Conservation (phyloP, 2,797 vertebrate species). For the Mus spretus region DNA sequence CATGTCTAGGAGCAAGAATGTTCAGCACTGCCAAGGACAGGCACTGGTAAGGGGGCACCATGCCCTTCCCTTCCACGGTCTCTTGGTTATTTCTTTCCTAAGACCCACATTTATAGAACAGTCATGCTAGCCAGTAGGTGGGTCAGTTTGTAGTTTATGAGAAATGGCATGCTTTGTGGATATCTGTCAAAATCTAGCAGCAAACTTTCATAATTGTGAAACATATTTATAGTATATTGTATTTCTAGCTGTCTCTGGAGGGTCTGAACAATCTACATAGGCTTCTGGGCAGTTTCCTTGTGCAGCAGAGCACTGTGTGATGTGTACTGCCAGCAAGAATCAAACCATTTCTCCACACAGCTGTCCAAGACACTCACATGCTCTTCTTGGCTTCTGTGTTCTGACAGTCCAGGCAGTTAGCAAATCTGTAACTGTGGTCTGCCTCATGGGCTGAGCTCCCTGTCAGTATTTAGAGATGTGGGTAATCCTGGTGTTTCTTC, state of each 20-base stretch:
- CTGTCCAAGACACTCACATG: slow-evolving; percentile 52
- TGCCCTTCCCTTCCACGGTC: slow-evolving; percentile 6
- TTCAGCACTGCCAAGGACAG: neutral
- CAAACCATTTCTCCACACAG: slow-evolving; percentile 65
- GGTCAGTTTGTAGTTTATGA: slow-evolving; percentile 61
- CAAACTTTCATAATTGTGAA: slow-evolving; percentile 52
- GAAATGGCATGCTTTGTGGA: slow-evolving; percentile 35
- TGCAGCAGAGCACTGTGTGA: neutral
- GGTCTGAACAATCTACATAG: slow-evolving; percentile 5
- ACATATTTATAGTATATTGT: slow-evolving; percentile 31
- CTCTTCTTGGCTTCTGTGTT: slow-evolving; percentile 61
- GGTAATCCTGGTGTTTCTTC: slow-evolving; percentile 50
- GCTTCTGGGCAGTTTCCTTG: slow-evolving; percentile 23
- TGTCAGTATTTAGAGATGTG: slow-evolving; percentile 7
- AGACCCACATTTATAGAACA: neutral
- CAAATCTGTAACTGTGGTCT: slow-evolving; percentile 78
- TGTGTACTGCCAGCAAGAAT: slow-evolving; percentile 34
- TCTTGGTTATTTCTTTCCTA: slow-evolving; percentile 48
- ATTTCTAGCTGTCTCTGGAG: slow-evolving; percentile 44
- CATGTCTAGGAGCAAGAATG: slow-evolving; percentile 8
- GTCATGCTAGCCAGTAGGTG: slow-evolving; percentile 60
- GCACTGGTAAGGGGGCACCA: slow-evolving; percentile 65
- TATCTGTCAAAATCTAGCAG: slow-evolving; percentile 41
- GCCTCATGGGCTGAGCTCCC: neutral
- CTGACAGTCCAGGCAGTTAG: slow-evolving; percentile 72